phyloP scores from a whole-genome alignment of 2,113 vertebrate species.

The Hemiprocne comata region DNA sequence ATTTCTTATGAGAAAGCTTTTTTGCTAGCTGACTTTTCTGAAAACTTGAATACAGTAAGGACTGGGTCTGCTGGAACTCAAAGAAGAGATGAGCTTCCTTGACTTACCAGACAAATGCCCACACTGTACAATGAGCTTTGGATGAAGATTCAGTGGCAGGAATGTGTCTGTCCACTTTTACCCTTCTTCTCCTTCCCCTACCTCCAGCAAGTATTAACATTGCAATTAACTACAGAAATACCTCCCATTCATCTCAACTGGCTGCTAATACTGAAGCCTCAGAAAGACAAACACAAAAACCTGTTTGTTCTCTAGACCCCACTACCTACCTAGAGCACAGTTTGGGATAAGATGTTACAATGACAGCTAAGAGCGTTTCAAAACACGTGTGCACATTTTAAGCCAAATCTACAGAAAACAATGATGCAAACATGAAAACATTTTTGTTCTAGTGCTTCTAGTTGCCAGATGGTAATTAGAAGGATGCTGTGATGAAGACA shows the following conservation, averaged over 20 bases:
- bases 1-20: not conserved
- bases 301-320: not conserved
- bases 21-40: not conserved
- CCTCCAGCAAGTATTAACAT: not conserved
- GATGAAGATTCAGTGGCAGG: not conserved
- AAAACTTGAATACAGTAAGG: not conserved
- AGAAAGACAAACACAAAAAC: not conserved
- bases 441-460: not conserved
- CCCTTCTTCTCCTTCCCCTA: too few species aligned
- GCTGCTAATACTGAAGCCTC: not conserved
- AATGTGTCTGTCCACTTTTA: not conserved
- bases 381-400: not conserved
- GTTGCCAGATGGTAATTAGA: not conserved
- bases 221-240: not conserved
- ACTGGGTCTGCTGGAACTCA: not conserved
- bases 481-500: not conserved
- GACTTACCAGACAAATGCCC: accelerated
- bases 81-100: not conserved
- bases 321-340: not conserved
- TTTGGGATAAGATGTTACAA: not conserved
- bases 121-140: not conserved
- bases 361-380: not conserved
- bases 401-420: not conserved
- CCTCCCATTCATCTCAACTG: not conserved
- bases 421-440: not conserved